A percentile compares a stretch with the other conserved stretches of the same genome.
phyloP scores from a whole-genome alignment of 2,888 invertebrate genomes.

The Heterodera filipjevi region DNA sequence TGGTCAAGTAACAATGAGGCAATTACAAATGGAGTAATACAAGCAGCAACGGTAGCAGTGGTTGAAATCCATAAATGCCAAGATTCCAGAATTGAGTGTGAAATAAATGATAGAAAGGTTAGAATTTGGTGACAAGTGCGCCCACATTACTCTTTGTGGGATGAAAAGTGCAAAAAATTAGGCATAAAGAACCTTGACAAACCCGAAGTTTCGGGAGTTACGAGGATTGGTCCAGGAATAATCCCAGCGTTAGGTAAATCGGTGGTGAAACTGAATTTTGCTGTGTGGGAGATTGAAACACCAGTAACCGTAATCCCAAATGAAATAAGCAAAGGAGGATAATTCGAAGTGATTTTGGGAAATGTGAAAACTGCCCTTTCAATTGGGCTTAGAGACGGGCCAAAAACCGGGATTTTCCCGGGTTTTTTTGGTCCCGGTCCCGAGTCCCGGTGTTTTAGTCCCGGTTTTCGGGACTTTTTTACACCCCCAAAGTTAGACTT shows the following conservation, averaged over 20 bases:
- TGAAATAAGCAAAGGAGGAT: slow-evolving; percentile 3
- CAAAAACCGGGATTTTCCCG: too few species aligned
- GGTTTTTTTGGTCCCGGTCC: too few species aligned
- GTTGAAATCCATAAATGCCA: neutral
- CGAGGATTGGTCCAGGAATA: neutral
- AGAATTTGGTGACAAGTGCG: neutral
- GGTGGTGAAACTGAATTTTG: neutral
- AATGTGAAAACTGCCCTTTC: neutral
- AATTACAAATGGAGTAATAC: neutral
- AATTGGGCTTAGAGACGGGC: neutral
- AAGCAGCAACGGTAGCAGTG: neutral
- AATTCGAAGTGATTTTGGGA: neutral
- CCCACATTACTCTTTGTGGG: neutral
- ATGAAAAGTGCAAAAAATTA: neutral
- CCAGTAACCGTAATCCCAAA: neutral
- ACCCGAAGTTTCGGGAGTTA: neutral
- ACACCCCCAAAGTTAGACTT: too few species aligned
- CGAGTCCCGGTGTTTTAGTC: too few species aligned
- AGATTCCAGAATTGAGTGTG: neutral
- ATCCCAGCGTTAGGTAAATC: neutral
- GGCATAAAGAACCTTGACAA: neutral
- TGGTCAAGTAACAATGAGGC: neutral
- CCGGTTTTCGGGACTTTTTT: too few species aligned
- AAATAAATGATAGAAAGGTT: neutral
- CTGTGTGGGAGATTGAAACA: neutral